Conservation (phyloP, 2,113 vertebrate species). For the Myrmophylax atrothorax region DNA sequence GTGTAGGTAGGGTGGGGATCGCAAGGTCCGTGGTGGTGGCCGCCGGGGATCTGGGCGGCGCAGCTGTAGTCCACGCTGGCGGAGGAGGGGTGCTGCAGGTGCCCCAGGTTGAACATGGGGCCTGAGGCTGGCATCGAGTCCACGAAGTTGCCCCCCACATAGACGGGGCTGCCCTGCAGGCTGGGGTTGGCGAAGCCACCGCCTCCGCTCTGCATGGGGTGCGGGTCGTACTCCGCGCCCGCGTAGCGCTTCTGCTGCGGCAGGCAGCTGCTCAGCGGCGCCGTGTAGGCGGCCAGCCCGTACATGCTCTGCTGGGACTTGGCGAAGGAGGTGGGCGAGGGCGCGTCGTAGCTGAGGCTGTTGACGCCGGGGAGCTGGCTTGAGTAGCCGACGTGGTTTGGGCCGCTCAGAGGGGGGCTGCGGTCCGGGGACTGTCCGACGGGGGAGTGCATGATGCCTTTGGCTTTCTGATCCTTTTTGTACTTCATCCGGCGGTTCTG, state of each 20-base stretch:
- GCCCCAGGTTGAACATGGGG: slow-evolving; percentile 98
- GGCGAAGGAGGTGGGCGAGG: slow-evolving; percentile 94
- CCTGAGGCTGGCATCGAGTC: slow-evolving; percentile 99
- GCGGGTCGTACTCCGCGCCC: slow-evolving; percentile 94
- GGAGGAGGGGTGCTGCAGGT: slow-evolving; percentile 97
- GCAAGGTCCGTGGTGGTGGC: slow-evolving; percentile 99
- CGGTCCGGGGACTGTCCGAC: slow-evolving; percentile 96
- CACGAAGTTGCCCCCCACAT: slow-evolving; percentile 98
- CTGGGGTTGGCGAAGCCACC: slow-evolving; percentile 91
- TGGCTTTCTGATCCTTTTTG: slow-evolving; percentile 99
- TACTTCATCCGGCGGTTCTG: slow-evolving; percentile 99
- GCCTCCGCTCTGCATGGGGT: slow-evolving; percentile 93
- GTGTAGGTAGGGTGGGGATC: slow-evolving; percentile 99
- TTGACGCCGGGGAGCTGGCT: slow-evolving; percentile 91
- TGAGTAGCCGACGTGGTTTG: slow-evolving; percentile 92
- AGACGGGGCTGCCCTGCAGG: slow-evolving; percentile 98
- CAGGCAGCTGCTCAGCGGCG: slow-evolving; percentile 94
- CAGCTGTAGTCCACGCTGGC: slow-evolving; percentile 99
- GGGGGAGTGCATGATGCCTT: slow-evolving; percentile 97
- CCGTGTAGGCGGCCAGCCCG: slow-evolving; percentile 97
- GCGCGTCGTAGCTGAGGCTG: slow-evolving; percentile 92
- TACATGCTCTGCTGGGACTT: slow-evolving; percentile 99
- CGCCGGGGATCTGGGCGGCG: slow-evolving; percentile 97
- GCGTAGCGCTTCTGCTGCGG: slow-evolving; percentile 98
- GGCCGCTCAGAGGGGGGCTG: slow-evolving; percentile 91